phyloP scores from a whole-genome alignment of 2,113 vertebrate species.

The Spea multiplicata region DNA sequence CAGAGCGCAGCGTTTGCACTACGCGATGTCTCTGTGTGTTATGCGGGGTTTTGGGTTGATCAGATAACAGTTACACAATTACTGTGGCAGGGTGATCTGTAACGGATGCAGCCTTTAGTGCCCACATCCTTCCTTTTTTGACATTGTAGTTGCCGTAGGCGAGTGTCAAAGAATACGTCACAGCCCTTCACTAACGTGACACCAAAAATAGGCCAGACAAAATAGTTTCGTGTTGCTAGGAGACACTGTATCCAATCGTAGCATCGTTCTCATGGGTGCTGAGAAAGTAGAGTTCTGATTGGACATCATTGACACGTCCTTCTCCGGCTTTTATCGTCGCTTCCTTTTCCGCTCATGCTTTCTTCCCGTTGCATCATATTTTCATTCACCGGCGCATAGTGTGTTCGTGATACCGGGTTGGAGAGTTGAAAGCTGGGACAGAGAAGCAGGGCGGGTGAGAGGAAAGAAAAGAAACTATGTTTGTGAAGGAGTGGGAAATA shows the following conservation, averaged over 20 bases:
- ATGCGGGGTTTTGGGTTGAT: too few relatives aligned
- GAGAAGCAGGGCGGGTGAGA: not conserved
- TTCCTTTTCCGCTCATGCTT: constrained; percentile 4
- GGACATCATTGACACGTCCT: not conserved
- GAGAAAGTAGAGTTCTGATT: not conserved
- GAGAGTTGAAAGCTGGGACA: not conserved
- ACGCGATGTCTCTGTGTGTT: too few relatives aligned
- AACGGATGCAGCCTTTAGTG: too few relatives aligned
- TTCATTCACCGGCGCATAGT: not conserved
- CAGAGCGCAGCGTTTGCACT: too few relatives aligned
- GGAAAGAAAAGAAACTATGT: not conserved
- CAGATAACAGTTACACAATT: too few relatives aligned
- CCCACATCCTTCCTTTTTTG: too few relatives aligned
- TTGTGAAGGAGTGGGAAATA: too few relatives aligned
- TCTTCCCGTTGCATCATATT: not conserved
- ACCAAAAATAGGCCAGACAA: not conserved
- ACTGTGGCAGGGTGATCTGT: too few relatives aligned
- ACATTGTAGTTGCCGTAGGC: too few relatives aligned
- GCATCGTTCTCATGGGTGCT: not conserved
- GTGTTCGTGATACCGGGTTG: not conserved
- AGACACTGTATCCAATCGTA: not conserved
- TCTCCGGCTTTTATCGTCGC: not conserved
- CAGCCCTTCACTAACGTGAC: too few relatives aligned
- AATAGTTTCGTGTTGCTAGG: not conserved
- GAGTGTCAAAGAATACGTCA: too few relatives aligned